Base-by-base conservation (phyloP, 2,888 invertebrate species). In the Troides helena region DNA sequence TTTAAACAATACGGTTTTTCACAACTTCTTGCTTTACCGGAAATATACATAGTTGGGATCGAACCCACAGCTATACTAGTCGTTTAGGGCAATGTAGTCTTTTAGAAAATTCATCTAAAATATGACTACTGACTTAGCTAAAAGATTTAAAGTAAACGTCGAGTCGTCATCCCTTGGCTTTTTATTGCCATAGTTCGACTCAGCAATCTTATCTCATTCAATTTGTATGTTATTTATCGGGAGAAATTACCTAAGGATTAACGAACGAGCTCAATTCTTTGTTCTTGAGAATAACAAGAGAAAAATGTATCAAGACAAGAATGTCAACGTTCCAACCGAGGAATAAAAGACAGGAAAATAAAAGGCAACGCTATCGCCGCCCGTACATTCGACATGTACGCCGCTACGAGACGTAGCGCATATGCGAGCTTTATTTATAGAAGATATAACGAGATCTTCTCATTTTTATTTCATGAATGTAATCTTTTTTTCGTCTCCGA, bases 401-500 rank as follows among this genome's bases (percentile, higher is more conserved):
- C 57, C 21, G 21, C n/a, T 57, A 56, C 21, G 57, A 57, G 21
- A 21, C 21, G 18, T 23, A 12, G 57, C 57, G 57, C 57, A 14
- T 25, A 23, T 23, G 23, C 57, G 57, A 64, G 73, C 74, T 21
- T 62, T 14, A 43, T 62, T 62, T 62, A 62, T 21, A 62, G 46
- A 62, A 62, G 43, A 62, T 43, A 43, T 62, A 62, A 62, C 43
- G 43, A 63, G 63, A 53, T 46, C 21, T 63, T n/a, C 63, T 63
- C 63, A 63, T 25, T 23, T 53, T 23, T 53, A 62, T 18, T 62
- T 62, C 23, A 62, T 50, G 18, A 62, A 58, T 61, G 39, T 61
- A 18, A 62, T 62, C 63, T 53, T 53, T 63, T 62, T 63, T 63
- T 43, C 21, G 21, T 62, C 43, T 62, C 12, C 23, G 43, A 64